Evolutionary conservation across 2,888 invertebrate genomes (phyloP).

Genomic region (Morpho deidamia): DNA sequence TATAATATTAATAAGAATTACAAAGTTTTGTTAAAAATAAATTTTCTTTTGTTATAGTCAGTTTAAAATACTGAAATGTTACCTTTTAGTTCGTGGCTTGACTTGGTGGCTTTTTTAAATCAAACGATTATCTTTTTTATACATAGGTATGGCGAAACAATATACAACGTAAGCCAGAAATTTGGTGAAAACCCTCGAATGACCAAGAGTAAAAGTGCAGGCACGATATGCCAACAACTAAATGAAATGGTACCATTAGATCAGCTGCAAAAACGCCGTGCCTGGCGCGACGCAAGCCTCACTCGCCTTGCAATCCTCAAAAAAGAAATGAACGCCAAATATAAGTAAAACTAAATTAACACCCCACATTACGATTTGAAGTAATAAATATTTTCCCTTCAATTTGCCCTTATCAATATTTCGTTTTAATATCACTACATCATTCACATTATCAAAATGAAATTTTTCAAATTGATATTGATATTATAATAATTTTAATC

Average conservation of each 20-base stretch:
- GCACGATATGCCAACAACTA: conserved; percentile 84
- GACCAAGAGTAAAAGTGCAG: conserved; percentile 79
- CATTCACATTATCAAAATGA: no score
- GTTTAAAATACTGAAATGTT: no score
- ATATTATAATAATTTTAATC: no score
- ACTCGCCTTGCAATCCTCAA: conserved; percentile 89
- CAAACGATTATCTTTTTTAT: background rate
- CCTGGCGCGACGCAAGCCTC: conserved; percentile 90
- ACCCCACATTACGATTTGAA: no score
- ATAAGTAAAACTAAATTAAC: conserved; percentile 33
- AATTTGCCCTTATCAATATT: no score
- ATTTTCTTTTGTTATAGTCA: no score
- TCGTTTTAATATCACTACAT: no score
- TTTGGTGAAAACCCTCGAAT: conserved; percentile 87
- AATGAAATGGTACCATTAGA: conserved; percentile 86
- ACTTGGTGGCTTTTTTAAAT: background rate
- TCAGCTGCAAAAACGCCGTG: conserved; percentile 84
- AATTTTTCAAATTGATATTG: no score
- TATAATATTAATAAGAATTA: no score
- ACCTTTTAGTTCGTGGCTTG: no score
- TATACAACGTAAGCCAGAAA: conserved; percentile 81
- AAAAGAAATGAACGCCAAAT: conserved; percentile 79
- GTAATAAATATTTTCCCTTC: no score
- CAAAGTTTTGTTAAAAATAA: no score
- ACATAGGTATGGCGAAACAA: conserved; percentile 77